These are phyloP conservation scores for Ips nitidus DNA, from an alignment of 1,140 invertebrate species.

Conservation along the genomic window DNA sequence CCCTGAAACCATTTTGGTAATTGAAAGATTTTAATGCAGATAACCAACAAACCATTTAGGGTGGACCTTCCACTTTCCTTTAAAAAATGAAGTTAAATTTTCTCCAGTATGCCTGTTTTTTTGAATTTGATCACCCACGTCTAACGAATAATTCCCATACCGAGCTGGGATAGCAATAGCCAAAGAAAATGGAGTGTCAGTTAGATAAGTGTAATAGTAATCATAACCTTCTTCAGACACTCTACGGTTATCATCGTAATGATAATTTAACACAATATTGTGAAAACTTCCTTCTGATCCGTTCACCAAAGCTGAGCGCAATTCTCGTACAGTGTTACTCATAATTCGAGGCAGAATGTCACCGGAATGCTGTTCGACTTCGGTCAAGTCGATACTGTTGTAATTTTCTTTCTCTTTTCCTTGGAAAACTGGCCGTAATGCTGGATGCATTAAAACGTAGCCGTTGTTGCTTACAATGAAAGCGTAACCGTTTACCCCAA, in stretches of 20 bases:
- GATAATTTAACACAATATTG: constrained; percentile 72
- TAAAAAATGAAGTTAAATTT: constrained; percentile 68
- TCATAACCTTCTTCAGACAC: constrained; percentile 77
- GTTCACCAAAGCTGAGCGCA: constrained; percentile 75
- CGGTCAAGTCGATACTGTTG: constrained; percentile 93
- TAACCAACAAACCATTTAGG: constrained; percentile 70
- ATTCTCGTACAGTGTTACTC: constrained; percentile 53
- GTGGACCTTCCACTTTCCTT: constrained; percentile 81
- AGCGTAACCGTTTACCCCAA: constrained; percentile 94
- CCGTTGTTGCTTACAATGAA: constrained; percentile 97
- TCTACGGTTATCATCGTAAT: constrained; percentile 80
- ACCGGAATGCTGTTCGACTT: constrained; percentile 82
- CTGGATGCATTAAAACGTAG: constrained; percentile 81
- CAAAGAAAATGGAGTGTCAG: constrained; percentile 83
- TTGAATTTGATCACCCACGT: constrained; percentile 69
- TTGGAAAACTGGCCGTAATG: constrained; percentile 70
- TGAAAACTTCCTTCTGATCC: constrained; percentile 66
- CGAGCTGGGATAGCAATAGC: constrained; percentile 77
- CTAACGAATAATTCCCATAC: constrained; percentile 76
- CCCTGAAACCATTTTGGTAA: constrained; percentile 55
- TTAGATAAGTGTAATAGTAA: constrained; percentile 81
- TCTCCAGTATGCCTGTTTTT: constrained; percentile 65
- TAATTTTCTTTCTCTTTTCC: constrained; percentile 86
- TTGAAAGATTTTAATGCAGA: neutral
- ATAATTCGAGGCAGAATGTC: constrained; percentile 56